These are phyloP conservation scores for Drosophila pallidifrons DNA, from an alignment of 1,140 invertebrate genomes.

Conservation along the genomic window DNA sequence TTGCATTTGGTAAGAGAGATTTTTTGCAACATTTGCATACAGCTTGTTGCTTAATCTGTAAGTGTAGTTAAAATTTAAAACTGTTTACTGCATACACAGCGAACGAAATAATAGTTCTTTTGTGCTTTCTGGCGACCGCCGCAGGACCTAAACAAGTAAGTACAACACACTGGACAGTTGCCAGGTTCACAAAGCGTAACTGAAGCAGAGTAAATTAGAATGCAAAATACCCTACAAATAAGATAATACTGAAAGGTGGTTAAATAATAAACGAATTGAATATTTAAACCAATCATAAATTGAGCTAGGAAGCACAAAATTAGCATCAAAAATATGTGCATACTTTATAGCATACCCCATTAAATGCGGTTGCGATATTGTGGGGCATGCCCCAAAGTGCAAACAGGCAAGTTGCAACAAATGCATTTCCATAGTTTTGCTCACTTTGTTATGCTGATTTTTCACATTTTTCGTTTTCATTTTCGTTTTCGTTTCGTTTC, in stretches of 20 bases:
- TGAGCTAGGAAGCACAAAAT: background rate
- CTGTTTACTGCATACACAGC: background rate
- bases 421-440: conserved; percentile 71
- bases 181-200: conserved; percentile 53
- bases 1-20: no score
- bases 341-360: background rate
- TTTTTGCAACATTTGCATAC: background rate
- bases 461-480: conserved; percentile 56
- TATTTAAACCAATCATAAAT: background rate
- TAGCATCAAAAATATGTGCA: background rate
- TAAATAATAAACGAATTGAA: background rate
- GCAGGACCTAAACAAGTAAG: conserved; percentile 36
- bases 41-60: conserved; percentile 1
- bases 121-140: conserved; percentile 39
- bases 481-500: conserved; percentile 19
- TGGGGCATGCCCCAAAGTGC: conserved; percentile 30
- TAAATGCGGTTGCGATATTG: background rate
- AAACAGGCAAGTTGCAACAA: conserved; percentile 49
- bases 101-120: conserved; percentile 37
- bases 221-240: conserved; percentile 17
- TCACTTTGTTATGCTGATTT: conserved; percentile 77
- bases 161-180: conserved; percentile 49
- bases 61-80: conserved; percentile 18
- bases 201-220: background rate
- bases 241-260: background rate